Conservation (phyloP, 2,113 vertebrate species). For the Anhinga rufa region DNA sequence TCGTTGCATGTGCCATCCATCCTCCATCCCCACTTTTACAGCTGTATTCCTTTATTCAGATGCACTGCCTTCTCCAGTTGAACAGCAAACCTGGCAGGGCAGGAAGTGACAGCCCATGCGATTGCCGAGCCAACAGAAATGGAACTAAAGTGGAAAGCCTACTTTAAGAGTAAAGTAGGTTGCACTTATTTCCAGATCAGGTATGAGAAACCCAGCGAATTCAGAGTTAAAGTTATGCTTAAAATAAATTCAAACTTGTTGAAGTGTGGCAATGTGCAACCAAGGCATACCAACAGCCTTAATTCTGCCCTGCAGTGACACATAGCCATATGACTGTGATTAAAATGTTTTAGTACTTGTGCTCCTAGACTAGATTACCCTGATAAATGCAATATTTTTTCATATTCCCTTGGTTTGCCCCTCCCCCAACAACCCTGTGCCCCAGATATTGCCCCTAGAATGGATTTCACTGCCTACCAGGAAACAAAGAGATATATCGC, state of each 20-base stretch:
- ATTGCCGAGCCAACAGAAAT: not conserved
- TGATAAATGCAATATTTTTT: conserved; percentile 16
- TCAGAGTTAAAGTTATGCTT: conserved; percentile 35
- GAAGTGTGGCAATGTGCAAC: conserved; percentile 23
- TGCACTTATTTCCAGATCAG: not conserved
- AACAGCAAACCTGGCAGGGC: not conserved
- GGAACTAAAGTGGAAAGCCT: not conserved
- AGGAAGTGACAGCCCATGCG: conserved; percentile 1
- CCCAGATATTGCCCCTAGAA: not conserved
- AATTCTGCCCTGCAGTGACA: conserved; percentile 36
- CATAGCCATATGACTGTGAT: conserved; percentile 10
- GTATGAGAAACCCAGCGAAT: not conserved
- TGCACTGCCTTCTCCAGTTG: not conserved
- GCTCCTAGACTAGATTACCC: conserved; percentile 15
- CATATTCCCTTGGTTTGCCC: not conserved
- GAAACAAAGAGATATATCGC: not conserved
- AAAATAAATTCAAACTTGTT: conserved; percentile 33
- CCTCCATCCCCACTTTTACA: not conserved
- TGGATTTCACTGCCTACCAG: not conserved
- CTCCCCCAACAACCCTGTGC: not conserved
- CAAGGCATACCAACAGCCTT: conserved; percentile 18
- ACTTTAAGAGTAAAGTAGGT: not conserved
- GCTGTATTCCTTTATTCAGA: not conserved
- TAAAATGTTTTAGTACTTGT: conserved; percentile 33
- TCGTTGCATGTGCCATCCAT: not conserved